Percentiles rank a stretch among this genome's conserved stretches.
phyloP scores from a whole-genome alignment of 2,797 vertebrate species.

The Apogon talboti region DNA sequence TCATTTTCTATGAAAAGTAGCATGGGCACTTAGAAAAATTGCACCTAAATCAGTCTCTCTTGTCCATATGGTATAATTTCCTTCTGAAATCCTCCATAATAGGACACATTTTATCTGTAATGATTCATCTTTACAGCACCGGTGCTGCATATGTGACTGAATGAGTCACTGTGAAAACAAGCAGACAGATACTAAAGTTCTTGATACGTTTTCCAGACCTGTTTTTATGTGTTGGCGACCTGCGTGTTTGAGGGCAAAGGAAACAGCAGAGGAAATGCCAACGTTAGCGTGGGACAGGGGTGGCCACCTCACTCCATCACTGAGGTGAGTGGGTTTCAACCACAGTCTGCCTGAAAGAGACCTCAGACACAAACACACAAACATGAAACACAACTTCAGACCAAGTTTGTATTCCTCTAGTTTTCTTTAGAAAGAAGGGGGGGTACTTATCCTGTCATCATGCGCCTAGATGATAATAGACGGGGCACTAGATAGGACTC shows the following conservation, averaged over 20 bases:
- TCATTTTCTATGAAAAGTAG: too few species aligned
- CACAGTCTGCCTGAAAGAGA: slow-evolving; percentile 62
- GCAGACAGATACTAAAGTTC: slow-evolving; percentile 15
- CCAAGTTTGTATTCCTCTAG: slow-evolving; percentile 14
- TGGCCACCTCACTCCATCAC: slow-evolving; percentile 58
- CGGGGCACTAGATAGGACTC: not conserved
- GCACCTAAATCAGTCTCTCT: too few species aligned
- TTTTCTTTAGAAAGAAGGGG: slow-evolving; percentile 12
- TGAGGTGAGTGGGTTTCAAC: slow-evolving; percentile 74
- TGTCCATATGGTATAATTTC: too few species aligned
- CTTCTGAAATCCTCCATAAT: too few species aligned
- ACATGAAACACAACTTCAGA: not conserved
- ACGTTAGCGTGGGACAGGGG: slow-evolving; percentile 62
- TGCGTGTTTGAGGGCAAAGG: slow-evolving; percentile 63
- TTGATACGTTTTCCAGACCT: slow-evolving; percentile 65
- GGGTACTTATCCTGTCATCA: not conserved
- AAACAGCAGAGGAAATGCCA: slow-evolving; percentile 74
- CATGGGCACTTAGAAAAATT: too few species aligned
- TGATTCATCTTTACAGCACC: too few species aligned
- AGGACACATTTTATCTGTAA: too few species aligned
- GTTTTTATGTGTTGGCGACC: slow-evolving; percentile 53
- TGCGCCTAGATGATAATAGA: not conserved
- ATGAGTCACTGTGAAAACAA: slow-evolving; percentile 22
- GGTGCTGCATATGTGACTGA: not conserved
- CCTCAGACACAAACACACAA: slow-evolving; percentile 42